Evolutionary conservation across 2,113 vertebrate genomes (phyloP).

Genomic region (Dipodomys stephensi): DNA sequence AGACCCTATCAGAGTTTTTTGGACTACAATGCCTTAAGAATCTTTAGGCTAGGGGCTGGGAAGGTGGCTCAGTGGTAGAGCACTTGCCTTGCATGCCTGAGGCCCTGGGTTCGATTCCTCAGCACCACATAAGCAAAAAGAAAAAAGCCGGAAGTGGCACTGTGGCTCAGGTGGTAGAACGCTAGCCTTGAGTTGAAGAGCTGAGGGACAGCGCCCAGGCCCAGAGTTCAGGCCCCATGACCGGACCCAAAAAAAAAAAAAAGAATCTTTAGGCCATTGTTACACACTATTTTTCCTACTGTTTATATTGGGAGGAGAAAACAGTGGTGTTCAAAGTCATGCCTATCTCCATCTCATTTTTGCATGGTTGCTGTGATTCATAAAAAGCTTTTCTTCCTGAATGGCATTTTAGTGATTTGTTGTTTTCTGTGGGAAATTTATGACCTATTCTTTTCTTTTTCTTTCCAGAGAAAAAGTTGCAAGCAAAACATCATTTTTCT

Average conservation of each 20-base stretch:
- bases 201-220: no score
- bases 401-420: conserved; percentile 16
- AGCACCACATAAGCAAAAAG: no score
- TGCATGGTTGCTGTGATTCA: neutral
- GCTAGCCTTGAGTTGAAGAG: no score
- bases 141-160: no score
- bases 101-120: no score
- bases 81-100: no score
- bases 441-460: neutral
- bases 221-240: no score
- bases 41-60: neutral
- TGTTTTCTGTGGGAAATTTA: conserved; percentile 42
- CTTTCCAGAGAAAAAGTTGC: conserved; percentile 71
- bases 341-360: neutral
- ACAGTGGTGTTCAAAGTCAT: neutral
- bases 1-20: neutral
- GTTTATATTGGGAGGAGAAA: neutral
- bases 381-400: conserved; percentile 63
- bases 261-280: neutral
- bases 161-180: no score
- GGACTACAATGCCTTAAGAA: neutral
- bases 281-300: neutral
- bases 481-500: conserved; percentile 75
- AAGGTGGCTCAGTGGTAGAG: no score
- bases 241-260: no score